Evolutionary conservation across 2,797 vertebrate genomes (phyloP), one percentile per base, ranked within the genome.

Genomic region (Champsocephalus gunnari): DNA sequence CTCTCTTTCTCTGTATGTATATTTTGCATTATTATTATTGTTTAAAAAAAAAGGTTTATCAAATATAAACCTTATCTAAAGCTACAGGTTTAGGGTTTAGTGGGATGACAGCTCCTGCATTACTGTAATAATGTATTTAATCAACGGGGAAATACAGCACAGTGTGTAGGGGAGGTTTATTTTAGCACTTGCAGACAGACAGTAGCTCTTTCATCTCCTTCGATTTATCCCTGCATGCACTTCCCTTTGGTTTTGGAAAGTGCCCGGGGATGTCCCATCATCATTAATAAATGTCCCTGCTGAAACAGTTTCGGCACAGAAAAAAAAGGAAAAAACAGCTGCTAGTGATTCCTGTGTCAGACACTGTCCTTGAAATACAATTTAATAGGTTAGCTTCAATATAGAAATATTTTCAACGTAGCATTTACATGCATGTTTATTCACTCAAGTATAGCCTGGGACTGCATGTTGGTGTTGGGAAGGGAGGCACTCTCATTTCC

Each of bases 201-300:
- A 69, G 73, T 12, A 60, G 73, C 82, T 85, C 80, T 87, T 83
- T 86, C 69, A 87, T 87, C 53, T 82, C 74, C 80, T 94, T 92
- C 89, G 87, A 93, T 94, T 92, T 92, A 82, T 89, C 80, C 80
- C 84, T 24, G 57, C 2, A 7, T 89, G 89, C 80, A 83, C 87
- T 84, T 83, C 86, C 77, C 86, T 87, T 89, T 92, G 80, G 81
- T 86, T 86, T 78, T 87, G 92, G 88, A 94, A 90, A 93, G 73
- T 57, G 90, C 92, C 92, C 28, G 78, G 77, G 89, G 93, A 38
- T 92, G 75, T 73, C 77, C 80, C 70, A 76, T 90, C 87, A 89
- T 88, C 82, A 90, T 91, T 89, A 90, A 87, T 91, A 88, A 91
- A 88, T 87, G 86, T 91, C 81, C 84, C 80, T 28, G 51, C 51